These are phyloP conservation scores for Latrodectus elegans DNA, from an alignment of 2,888 invertebrate species.

Conservation along the genomic window DNA sequence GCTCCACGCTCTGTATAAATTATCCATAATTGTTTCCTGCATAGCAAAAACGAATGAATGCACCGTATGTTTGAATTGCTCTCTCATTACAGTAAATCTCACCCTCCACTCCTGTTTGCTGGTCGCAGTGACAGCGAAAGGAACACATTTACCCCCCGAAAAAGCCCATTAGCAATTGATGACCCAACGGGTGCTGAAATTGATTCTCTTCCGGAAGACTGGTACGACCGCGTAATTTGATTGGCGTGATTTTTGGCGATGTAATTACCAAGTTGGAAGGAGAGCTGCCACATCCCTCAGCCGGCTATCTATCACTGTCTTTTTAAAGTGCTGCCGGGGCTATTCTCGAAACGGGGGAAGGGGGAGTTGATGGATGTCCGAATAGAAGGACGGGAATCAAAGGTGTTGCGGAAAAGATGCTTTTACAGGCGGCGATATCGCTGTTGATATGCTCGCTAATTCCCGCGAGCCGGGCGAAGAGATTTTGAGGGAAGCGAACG, in stretches of 20 bases:
- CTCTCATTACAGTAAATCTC: too few species aligned
- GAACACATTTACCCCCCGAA: not conserved
- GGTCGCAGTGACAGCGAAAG: not conserved
- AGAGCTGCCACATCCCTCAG: conserved; percentile 23
- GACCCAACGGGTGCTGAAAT: conserved; percentile 1
- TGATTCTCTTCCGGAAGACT: conserved; percentile 8
- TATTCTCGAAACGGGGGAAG: not conserved
- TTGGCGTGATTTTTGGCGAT: conserved; percentile 68
- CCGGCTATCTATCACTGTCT: conserved; percentile 61
- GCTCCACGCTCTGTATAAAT: too few species aligned
- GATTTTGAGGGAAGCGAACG: conserved; percentile 25
- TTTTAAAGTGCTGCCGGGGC: not conserved
- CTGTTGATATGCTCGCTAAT: conserved; percentile 38
- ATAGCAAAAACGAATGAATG: too few species aligned
- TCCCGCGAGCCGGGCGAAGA: not conserved
- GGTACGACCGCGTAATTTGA: conserved; percentile 64
- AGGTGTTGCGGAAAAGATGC: conserved; percentile 66
- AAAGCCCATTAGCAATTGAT: conserved; percentile 30
- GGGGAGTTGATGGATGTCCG: conserved; percentile 59
- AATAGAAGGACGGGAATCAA: conserved; percentile 34
- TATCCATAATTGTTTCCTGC: too few species aligned
- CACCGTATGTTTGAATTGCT: too few species aligned
- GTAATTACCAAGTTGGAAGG: conserved; percentile 53
- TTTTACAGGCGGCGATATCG: conserved; percentile 49
- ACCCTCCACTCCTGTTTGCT: too few species aligned